phyloP scores from a whole-genome alignment of 2,888 invertebrate species.

The Julus scanicus region DNA sequence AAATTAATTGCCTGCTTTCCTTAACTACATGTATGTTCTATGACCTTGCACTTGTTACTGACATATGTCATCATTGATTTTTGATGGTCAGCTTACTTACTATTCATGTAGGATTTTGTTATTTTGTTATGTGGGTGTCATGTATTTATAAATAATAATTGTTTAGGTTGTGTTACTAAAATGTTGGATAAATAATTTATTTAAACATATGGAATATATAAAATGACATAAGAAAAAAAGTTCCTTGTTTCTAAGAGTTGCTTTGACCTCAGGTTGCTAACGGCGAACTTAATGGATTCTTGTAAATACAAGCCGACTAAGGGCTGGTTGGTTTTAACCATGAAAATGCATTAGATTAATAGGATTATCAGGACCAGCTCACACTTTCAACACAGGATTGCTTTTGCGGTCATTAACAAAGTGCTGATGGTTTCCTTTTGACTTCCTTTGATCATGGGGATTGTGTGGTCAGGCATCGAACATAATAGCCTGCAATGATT shows the following conservation, averaged over 20 bases:
- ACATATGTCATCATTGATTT: not conserved
- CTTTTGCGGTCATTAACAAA: conserved; percentile 47
- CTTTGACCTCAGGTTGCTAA: not conserved
- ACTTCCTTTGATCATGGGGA: conserved; percentile 43
- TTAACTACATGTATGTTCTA: not conserved
- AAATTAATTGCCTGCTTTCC: not conserved
- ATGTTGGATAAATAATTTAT: too few species aligned
- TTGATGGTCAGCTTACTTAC: too few species aligned
- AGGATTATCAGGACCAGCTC: conserved; percentile 26
- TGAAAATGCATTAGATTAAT: conserved; percentile 43
- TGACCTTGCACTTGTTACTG: not conserved
- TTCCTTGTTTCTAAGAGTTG: not conserved
- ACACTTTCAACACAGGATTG: conserved; percentile 43
- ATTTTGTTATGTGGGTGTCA: too few species aligned
- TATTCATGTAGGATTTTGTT: too few species aligned
- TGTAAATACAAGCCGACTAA: not conserved
- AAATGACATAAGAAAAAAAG: too few species aligned
- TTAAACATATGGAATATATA: too few species aligned
- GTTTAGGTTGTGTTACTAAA: too few species aligned
- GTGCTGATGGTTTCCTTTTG: conserved; percentile 45
- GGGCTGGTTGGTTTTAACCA: conserved; percentile 37
- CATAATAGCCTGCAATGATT: not conserved
- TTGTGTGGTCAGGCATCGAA: conserved; percentile 4
- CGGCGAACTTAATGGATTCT: not conserved
- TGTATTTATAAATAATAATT: too few species aligned